Evolutionary conservation across 2,888 invertebrate genomes (phyloP).

Genomic region (Sepiola atlantica): DNA sequence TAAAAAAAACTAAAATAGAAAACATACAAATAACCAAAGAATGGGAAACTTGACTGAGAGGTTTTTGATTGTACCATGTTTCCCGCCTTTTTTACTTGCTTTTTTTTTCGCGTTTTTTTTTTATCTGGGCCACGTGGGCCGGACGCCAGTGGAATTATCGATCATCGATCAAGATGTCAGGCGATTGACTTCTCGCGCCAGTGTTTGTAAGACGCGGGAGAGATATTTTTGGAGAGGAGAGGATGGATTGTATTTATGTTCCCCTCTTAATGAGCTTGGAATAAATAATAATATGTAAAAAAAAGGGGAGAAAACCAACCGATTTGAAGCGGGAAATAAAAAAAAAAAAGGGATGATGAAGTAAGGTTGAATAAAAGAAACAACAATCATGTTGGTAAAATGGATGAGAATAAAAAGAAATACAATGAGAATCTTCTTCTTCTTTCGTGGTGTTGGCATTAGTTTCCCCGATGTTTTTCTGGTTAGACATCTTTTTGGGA

Average conservation of each 20-base stretch:
- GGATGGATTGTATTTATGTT: constrained; percentile 18
- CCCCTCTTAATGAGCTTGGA: background rate
- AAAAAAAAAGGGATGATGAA: no score
- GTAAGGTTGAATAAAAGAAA: no score
- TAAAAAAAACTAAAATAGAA: no score
- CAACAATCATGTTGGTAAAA: no score
- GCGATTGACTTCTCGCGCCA: background rate
- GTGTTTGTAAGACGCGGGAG: background rate
- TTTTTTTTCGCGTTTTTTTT: background rate
- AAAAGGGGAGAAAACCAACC: background rate
- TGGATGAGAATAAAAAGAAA: no score
- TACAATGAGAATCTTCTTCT: no score
- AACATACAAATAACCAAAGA: no score
- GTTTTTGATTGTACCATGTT: background rate
- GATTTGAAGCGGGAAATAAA: no score
- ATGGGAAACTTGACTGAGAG: background rate
- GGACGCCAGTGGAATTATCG: constrained; percentile 22
- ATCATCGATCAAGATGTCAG: constrained; percentile 32
- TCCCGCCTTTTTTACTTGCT: background rate
- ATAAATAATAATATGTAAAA: no score
- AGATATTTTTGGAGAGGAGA: constrained; percentile 6
- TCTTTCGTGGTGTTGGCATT: no score
- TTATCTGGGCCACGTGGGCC: background rate
- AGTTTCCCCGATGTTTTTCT: no score
- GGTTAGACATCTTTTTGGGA: no score